These are phyloP conservation scores for Xiphophorus maculatus DNA, from an alignment of 2,113 vertebrate species.

Conservation along the genomic window DNA sequence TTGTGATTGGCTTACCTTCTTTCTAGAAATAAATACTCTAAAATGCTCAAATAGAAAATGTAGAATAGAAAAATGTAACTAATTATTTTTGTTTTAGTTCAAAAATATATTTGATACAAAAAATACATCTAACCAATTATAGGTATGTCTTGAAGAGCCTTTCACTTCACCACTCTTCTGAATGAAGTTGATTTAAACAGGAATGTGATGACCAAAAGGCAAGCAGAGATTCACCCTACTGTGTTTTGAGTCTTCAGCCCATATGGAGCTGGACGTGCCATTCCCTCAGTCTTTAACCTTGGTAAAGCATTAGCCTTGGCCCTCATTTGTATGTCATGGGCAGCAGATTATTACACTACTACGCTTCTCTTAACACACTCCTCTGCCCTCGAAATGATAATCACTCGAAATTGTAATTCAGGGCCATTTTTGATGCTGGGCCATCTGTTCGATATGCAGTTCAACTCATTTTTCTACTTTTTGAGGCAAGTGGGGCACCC, in stretches of 20 bases:
- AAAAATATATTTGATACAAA: too few relatives aligned
- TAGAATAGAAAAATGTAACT: too few relatives aligned
- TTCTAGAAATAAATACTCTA: too few relatives aligned
- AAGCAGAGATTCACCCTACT: neutral
- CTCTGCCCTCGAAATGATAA: constrained; percentile 51
- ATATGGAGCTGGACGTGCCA: constrained; percentile 17
- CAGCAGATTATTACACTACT: constrained; percentile 45
- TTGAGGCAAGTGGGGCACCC: constrained; percentile 23
- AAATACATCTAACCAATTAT: too few relatives aligned
- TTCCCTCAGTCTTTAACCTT: constrained; percentile 31
- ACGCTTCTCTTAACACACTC: constrained; percentile 34
- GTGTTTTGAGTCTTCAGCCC: constrained; percentile 17
- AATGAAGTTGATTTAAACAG: constrained; percentile 8
- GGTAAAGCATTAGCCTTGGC: constrained; percentile 23
- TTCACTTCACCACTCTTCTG: too few relatives aligned
- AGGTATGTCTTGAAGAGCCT: too few relatives aligned
- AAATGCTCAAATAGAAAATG: too few relatives aligned
- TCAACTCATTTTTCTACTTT: constrained; percentile 19
- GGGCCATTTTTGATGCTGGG: constrained; percentile 28
- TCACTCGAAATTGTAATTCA: constrained; percentile 25
- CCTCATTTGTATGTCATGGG: constrained; percentile 18
- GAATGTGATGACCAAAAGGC: neutral
- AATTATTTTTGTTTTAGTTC: too few relatives aligned
- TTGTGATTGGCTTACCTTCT: too few relatives aligned
- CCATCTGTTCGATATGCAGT: constrained; percentile 20